Base-by-base conservation (phyloP, 2,797 vertebrate species). In the Manis pentadactyla region DNA sequence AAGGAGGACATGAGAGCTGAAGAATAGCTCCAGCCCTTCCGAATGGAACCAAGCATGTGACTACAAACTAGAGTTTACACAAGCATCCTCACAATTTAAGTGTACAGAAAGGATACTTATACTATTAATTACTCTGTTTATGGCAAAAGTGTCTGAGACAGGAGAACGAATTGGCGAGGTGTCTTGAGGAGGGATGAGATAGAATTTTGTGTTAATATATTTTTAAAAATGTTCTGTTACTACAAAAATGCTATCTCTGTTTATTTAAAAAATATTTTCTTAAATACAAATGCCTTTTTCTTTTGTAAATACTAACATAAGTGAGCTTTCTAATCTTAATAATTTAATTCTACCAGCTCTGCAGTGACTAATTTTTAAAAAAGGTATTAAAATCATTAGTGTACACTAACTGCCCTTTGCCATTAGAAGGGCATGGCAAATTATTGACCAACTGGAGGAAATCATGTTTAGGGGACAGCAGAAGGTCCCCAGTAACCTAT, bases 381-480 rank as follows among this genome's bases (percentile, higher is more conserved):
- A 95, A 78, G 71, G 4, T 73, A 46, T 87, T 84, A 78, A 63
- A 90, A 87, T 90, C 23, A 82, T 90, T 17, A 74, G 46, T 69
- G 57, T 71, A 82, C 2, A 87, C 21, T 96, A 93, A 92, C 95
- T 97, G 63, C 23, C 95, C 93, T 94, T 96, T 87, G 46, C 39
- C 39, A 96, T 97, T 93, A 94, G 93, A 85, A 92, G 89, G 64
- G 57, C 78, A 94, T 92, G 79, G 66, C 74, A 92, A 94, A 87
- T 97, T 94, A 97, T 96, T 94, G 95, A 90, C 91, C 94, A 96
- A 97, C 89, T 94, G 94, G 95, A 97, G 84, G 53, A 94, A 97
- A 97, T 97, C 77, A 46, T 94, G 91, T 97, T 97, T 93, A 90
- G 89, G 96, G 93, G 91, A 96, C 51, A 95, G 31, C 97, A 97